phyloP scores from a whole-genome alignment of 64 coral and sea anemone genomes.

The Astreopora myriophthalma region DNA sequence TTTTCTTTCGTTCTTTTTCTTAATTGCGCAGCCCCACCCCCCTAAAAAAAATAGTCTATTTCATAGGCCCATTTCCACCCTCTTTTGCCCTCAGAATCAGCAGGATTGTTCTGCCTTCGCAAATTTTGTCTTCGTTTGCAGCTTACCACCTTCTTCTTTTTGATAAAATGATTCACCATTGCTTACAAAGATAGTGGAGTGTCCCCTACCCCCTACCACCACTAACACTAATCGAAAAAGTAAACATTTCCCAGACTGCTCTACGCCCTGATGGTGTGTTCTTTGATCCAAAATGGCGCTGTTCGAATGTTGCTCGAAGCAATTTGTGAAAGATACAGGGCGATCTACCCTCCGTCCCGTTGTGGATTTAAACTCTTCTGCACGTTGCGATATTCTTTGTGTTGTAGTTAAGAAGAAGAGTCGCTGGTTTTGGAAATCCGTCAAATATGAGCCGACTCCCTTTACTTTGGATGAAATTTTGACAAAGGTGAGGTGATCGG shows the following conservation, averaged over 20 bases:
- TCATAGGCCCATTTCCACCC: no score
- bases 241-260: not conserved
- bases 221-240: no score
- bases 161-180: no score
- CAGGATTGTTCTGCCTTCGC: no score
- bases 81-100: no score
- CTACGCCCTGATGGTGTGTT: not conserved
- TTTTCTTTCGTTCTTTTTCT: no score
- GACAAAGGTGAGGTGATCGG: conserved; percentile 53
- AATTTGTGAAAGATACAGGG: conserved; percentile 92
- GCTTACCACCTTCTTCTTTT: no score
- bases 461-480: conserved; percentile 82
- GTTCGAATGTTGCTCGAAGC: conserved; percentile 79
- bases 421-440: conserved; percentile 81
- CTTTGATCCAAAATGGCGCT: conserved; percentile 60
- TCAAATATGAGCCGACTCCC: conserved; percentile 75
- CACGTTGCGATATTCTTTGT: conserved; percentile 72
- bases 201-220: no score
- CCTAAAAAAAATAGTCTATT: no score
- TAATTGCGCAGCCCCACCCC: no score
- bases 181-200: no score
- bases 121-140: no score
- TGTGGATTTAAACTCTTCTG: conserved; percentile 79
- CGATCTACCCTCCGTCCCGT: conserved; percentile 79
- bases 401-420: conserved; percentile 85